Evolutionary conservation across 2,888 invertebrate species (phyloP).

Genomic region (Cremastinae sp.): DNA sequence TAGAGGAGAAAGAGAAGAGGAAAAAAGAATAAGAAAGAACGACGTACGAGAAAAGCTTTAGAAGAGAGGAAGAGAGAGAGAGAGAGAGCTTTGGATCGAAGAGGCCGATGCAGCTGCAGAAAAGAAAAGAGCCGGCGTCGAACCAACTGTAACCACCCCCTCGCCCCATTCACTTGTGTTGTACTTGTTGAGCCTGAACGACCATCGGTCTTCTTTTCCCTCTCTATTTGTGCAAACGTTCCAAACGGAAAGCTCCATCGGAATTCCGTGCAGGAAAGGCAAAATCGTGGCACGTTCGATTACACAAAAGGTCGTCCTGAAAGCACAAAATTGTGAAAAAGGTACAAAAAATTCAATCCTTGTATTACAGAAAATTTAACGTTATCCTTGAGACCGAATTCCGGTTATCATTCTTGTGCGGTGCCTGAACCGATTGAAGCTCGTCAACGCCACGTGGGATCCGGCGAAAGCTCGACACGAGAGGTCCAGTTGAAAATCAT

Average conservation of each 20-base stretch:
- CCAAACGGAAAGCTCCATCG: conserved; percentile 28
- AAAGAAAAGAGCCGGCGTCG: conserved; percentile 56
- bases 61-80: conserved; percentile 43
- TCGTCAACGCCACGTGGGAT: conserved; percentile 24
- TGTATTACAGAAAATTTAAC: conserved; percentile 47
- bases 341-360: conserved; percentile 23
- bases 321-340: background rate
- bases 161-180: conserved; percentile 60
- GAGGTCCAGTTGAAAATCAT: no score
- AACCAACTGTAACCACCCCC: conserved; percentile 32
- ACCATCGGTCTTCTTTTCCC: conserved; percentile 44
- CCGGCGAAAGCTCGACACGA: no score
- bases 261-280: no score
- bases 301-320: background rate
- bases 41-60: conserved; percentile 11
- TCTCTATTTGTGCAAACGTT: conserved; percentile 33
- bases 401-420: conserved; percentile 28
- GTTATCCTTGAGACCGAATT: conserved; percentile 40
- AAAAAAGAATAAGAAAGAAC: conserved; percentile 37
- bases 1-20: conserved; percentile 45
- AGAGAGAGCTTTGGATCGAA: conserved; percentile 45
- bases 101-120: conserved; percentile 44
- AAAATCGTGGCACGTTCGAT: no score
- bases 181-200: conserved; percentile 72
- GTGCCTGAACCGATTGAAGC: conserved; percentile 3